Conservation (phyloP, 2,797 vertebrate genomes). For the Protonibea diacanthus region DNA sequence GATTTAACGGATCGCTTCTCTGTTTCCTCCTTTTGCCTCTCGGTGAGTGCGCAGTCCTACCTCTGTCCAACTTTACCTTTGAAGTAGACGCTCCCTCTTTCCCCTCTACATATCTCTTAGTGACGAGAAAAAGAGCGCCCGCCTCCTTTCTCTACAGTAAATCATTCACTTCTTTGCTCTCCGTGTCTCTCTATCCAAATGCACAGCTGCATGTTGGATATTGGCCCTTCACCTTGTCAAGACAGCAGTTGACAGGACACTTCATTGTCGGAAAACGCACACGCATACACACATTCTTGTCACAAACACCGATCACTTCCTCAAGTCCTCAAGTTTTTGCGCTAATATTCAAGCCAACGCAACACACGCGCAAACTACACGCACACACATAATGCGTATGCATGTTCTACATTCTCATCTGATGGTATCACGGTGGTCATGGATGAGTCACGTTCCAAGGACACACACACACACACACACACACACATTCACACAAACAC, state of each 20-base stretch:
- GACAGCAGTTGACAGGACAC: constrained; percentile 70
- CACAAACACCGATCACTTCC: constrained; percentile 7
- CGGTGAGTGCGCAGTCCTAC: neutral
- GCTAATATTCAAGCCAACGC: neutral
- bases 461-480: constrained; percentile 19
- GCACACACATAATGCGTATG: neutral
- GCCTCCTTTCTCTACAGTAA: constrained; percentile 53
- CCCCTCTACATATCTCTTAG: constrained; percentile 39
- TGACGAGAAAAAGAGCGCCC: constrained; percentile 42
- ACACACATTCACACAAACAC: constrained; percentile 14
- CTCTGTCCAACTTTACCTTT: constrained; percentile 16
- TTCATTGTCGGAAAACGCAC: constrained; percentile 36
- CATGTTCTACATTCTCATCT: constrained; percentile 42
- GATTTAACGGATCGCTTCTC: constrained; percentile 15
- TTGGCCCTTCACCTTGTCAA: constrained; percentile 75
- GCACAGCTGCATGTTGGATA: constrained; percentile 73
- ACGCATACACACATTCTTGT: constrained; percentile 1
- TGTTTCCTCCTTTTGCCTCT: constrained; percentile 8
- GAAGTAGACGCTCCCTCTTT: constrained; percentile 27
- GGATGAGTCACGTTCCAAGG: constrained; percentile 49
- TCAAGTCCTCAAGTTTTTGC: neutral
- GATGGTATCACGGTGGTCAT: constrained; percentile 48
- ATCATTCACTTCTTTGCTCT: constrained; percentile 55
- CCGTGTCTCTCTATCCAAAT: constrained; percentile 18
- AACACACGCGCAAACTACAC: neutral